Evolutionary conservation across 1,140 invertebrate genomes (phyloP), one percentile per base, ranked within the genome.

Genomic region (Pseudoatta argentina): DNA sequence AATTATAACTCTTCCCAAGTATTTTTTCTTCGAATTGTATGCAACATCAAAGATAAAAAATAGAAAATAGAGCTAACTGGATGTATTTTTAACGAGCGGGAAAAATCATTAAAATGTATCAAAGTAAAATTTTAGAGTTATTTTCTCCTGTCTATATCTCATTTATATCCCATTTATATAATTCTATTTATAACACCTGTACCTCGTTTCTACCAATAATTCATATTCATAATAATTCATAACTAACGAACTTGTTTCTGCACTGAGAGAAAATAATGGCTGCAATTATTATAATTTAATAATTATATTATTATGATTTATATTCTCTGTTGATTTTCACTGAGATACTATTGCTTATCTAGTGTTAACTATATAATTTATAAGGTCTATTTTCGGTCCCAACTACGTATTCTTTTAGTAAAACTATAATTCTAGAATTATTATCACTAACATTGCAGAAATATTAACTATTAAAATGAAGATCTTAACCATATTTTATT

Each of bases 1-100:
- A 77, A 77, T 76, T 18, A 24, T 44, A 44, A 76, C 3, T 72
- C 53, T 7, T n/a, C 5, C 10, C 39, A 48, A 55, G 30, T 55
- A 10, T 73, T 18, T 34, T 34, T 24, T 44, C n/a, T 16, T 59
- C 6, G 1, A 71, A 71, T 24, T 14, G n/a, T 67, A 24, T 4
- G 34, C 18, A 39, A 16, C 16, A 16, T 72, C 14, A n/a, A 53
- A 27, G 7, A 39, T 39, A 39, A 44, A 2, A 34, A 3, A 34
- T 4, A 21, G 18, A 18, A 53, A 27, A 67, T 44, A 51, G 1
- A 21, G 24, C 4, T 6, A 27, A 16, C 24, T 27, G 5, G 1
- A 6, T 63, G 24, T 12, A 6, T 44, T 67, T 67, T 44, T 44
- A 34, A 34, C 8, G 63, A 66, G 8, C 63, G 18, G 34, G 30